Base-by-base conservation (phyloP, 2,797 vertebrate genomes). In the Philypnodon macrostomus region DNA sequence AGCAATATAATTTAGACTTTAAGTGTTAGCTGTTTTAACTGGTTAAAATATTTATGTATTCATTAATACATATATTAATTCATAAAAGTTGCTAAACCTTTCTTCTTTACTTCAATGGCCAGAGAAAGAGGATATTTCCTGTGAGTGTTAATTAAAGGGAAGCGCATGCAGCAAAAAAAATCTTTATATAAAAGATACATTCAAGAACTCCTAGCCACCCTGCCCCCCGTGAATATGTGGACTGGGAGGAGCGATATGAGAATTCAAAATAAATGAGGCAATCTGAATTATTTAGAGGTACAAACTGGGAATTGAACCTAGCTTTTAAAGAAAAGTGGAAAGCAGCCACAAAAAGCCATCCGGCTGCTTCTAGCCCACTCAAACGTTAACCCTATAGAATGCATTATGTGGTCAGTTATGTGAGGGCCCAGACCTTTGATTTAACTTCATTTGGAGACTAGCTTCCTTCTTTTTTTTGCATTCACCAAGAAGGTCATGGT, bases 231-330 rank as follows among this genome's bases (percentile, higher is more conserved):
- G 47, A 63, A 78, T 63, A 71, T 54, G 35, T 41, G 58, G 73
- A 71, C 54, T 52, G 70, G 67, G 55, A 67, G 60, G 72, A 58
- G 69, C 55, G 21, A 72, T 77, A 72, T 37, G 71, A 71, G 78
- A 80, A 86, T 88, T 83, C 70, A 73, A 87, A 87, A 88, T 85
- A 89, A 87, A 89, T 75, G 80, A 87, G 66, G 65, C 58, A 27
- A 61, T 12, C 41, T 89, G 55, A 87, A 90, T 90, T 86, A 89
- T 90, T 90, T 70, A 90, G 52, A 65, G 39, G 31, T 84, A 89
- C 88, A 90, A 90, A 90, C 87, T 83, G 84, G 85, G 78, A 87
- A 87, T 81, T 87, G 81, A 84, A 77, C 61, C 63, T 56, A 32
- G 75, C 77, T 86, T 88, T 85, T 80, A 79, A 67, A 58, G 49